Evolutionary conservation across 1,140 invertebrate species (phyloP).

Genomic region (Drosophila erecta): DNA sequence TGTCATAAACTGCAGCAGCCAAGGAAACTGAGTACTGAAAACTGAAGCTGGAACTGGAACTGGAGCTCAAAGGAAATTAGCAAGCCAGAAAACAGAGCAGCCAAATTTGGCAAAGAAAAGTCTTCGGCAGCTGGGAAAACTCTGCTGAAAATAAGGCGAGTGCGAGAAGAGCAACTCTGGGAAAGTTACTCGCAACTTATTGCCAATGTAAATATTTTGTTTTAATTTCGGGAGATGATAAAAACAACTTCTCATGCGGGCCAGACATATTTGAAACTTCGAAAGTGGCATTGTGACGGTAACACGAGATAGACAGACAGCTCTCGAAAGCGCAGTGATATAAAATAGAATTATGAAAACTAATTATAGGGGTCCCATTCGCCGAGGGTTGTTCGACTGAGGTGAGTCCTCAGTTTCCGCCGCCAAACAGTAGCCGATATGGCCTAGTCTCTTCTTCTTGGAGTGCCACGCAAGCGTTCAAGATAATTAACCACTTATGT

Average conservation of each 20-base stretch:
- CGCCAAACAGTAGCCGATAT: constrained; percentile 39
- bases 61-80: constrained; percentile 46
- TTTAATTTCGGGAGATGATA: constrained; percentile 68
- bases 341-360: constrained; percentile 76
- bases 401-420: constrained; percentile 33
- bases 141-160: constrained; percentile 22
- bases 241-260: constrained; percentile 67
- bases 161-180: constrained; percentile 7
- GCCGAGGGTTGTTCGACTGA: constrained; percentile 9
- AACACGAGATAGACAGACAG: constrained; percentile 54
- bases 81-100: constrained; percentile 47
- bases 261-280: constrained; percentile 30
- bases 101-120: constrained; percentile 35
- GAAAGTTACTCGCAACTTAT: constrained; percentile 59
- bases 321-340: constrained; percentile 69
- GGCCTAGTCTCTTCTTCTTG: constrained; percentile 17
- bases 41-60: constrained; percentile 13
- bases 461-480: constrained; percentile 67
- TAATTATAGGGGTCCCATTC: constrained; percentile 73
- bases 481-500: constrained; percentile 81
- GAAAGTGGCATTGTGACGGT: constrained; percentile 56
- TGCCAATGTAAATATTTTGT: constrained; percentile 80
- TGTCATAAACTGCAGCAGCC: constrained; percentile 69
- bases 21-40: constrained; percentile 21
- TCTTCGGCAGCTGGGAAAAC: constrained; percentile 8